Conservation (phyloP, 2,113 vertebrate genomes). For the Sinocyclocheilus rhinocerous region DNA sequence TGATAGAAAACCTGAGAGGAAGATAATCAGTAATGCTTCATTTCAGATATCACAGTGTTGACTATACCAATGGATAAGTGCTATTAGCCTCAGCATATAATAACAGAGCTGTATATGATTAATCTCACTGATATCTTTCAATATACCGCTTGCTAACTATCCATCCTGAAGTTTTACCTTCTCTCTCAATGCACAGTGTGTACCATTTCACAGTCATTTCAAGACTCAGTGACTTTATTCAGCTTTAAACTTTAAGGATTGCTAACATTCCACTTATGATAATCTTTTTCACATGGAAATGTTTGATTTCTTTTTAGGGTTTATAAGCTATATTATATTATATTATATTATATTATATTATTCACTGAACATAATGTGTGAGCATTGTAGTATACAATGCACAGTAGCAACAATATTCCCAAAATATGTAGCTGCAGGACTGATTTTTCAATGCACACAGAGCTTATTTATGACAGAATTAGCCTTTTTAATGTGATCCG, state of each 20-base stretch:
- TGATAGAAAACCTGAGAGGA: slow-evolving; percentile 35
- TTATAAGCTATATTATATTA: not conserved
- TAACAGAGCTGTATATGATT: not conserved
- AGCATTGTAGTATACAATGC: not conserved
- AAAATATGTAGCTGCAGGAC: not conserved
- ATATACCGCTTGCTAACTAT: not conserved
- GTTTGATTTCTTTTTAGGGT: slow-evolving; percentile 40
- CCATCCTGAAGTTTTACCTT: not conserved
- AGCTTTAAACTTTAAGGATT: slow-evolving; percentile 25
- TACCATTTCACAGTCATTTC: slow-evolving; percentile 1
- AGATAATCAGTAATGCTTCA: slow-evolving; percentile 22
- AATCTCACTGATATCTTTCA: not conserved
- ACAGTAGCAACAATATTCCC: not conserved
- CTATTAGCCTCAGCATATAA: not conserved
- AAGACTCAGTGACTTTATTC: slow-evolving; percentile 41
- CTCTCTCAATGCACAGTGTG: not conserved
- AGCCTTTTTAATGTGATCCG: slow-evolving; percentile 24
- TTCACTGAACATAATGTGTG: too few species aligned
- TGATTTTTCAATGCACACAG: not conserved
- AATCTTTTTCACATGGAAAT: slow-evolving; percentile 54
- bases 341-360: not conserved
- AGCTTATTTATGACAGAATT: slow-evolving; percentile 6
- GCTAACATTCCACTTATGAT: slow-evolving; percentile 50
- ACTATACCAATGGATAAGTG: not conserved
- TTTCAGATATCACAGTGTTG: slow-evolving; percentile 1